Base-by-base conservation (phyloP, 2,113 vertebrate species). In the Plotosus lineatus region DNA sequence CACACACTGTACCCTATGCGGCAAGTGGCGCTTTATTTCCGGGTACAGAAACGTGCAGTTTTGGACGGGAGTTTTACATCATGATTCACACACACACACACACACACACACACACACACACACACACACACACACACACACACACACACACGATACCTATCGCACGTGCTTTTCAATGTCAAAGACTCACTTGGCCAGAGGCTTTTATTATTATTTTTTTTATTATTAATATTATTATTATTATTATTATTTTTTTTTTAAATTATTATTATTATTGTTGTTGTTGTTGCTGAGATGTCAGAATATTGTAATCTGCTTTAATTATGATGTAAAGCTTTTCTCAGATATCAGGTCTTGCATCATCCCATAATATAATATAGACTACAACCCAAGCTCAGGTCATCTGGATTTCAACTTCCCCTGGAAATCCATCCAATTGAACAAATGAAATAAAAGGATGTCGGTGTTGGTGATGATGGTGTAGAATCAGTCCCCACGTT, bases 381-480 rank as follows among this genome's bases (percentile, higher is more conserved):
- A n/a, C n/a, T n/a, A n/a, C n/a, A n/a, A n/a, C n/a, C n/a, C n/a
- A n/a, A n/a, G n/a, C n/a, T n/a, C n/a, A n/a, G n/a, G n/a, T n/a
- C n/a, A n/a, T n/a, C n/a, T n/a, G 11, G 38, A 65, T 65, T 38
- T 9, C 31, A 6, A 4, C n/a, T 38, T 21, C 19, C 61, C 3
- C 15, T 36, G 6, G 1, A 36, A 33, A 19, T 60, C 17, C 10
- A 40, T 2, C 2, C 1, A n/a, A 12, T 15, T 14, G 14, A 1
- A 1, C 5, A 46, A 14, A 50, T 14, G 3, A 23, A 42, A 14
- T 68, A n/a, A 44, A 68, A 44, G 2, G 6, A 65, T 38, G 19
- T 15, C 4, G 0, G 3, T 38, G 36, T 21, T 5, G 6, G 1
- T 10, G 2, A 1, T n/a, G 42, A 68, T 2, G 21, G 2, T 44